A percentile compares a stretch with the other conserved stretches of the same genome.
Conservation (phyloP, 2,888 invertebrate species). For the Andrena fulva region DNA sequence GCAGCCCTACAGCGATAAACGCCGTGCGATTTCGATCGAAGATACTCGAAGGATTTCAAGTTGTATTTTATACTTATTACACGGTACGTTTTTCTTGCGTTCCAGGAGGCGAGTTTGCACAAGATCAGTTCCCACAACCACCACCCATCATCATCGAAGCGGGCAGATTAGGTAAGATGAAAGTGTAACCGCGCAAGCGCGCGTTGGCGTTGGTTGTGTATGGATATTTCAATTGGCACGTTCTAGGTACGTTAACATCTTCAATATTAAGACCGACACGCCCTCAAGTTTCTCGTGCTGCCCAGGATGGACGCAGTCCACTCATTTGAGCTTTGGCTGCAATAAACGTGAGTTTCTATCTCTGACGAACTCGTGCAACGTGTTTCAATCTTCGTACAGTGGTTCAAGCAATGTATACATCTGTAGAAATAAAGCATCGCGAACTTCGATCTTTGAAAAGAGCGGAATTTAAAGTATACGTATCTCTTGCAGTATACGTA, state of each 20-base stretch:
- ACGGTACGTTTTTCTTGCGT: conserved; percentile 35
- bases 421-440: background rate
- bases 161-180: conserved; percentile 77
- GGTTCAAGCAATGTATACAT: background rate
- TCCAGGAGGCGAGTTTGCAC: conserved; percentile 81
- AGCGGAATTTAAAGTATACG: too few relatives aligned
- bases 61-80: background rate
- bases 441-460: background rate
- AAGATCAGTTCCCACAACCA: conserved; percentile 67
- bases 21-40: background rate
- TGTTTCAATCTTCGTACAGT: background rate
- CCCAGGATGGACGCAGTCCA: conserved; percentile 87
- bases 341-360: conserved; percentile 87
- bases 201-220: background rate
- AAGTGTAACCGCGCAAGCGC: background rate
- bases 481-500: background rate
- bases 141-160: conserved; percentile 75
- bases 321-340: conserved; percentile 87
- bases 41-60: background rate
- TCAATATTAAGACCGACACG: conserved; percentile 70
- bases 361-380: background rate
- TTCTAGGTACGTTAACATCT: conserved; percentile 76
- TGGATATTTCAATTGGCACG: background rate
- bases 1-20: background rate
- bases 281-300: conserved; percentile 85